phyloP scores from a whole-genome alignment of 2,797 vertebrate species.

The Gymnoscopelus microlampas region DNA sequence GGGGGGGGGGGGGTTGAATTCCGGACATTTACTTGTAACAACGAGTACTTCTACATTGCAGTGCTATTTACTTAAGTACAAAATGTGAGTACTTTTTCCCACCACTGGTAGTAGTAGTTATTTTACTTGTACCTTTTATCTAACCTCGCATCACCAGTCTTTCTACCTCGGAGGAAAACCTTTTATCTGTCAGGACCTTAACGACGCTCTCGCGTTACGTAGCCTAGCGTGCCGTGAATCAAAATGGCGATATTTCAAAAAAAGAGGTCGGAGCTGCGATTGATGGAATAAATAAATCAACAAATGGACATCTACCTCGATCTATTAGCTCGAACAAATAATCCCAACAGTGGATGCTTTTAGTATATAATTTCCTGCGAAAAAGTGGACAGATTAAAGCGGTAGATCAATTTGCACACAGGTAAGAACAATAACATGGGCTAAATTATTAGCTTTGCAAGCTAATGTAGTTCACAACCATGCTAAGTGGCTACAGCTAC shows the following conservation, averaged over 20 bases:
- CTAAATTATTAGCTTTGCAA: slow-evolving; percentile 59
- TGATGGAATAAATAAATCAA: slow-evolving; percentile 54
- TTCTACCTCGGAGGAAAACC: no score
- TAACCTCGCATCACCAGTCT: no score
- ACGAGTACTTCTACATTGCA: no score
- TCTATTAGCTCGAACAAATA: slow-evolving; percentile 35
- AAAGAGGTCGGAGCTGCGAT: slow-evolving; percentile 61
- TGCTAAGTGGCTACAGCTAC: slow-evolving; percentile 59
- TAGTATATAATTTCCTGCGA: slow-evolving; percentile 34
- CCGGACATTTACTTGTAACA: no score
- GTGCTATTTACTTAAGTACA: no score
- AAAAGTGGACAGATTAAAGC: slow-evolving; percentile 28
- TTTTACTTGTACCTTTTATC: no score
- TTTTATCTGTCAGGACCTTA: background rate
- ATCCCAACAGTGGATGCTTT: slow-evolving; percentile 39
- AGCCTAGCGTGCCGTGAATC: slow-evolving; percentile 61
- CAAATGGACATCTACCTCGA: slow-evolving; percentile 50
- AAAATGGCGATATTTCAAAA: slow-evolving; percentile 85
- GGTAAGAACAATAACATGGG: slow-evolving; percentile 71
- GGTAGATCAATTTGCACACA: slow-evolving; percentile 65
- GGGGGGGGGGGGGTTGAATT: no score
- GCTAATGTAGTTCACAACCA: background rate
- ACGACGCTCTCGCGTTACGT: slow-evolving; percentile 62
- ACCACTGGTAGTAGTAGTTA: no score
- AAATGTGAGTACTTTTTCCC: no score